Base-by-base conservation (phyloP, 2,888 invertebrate species). In the Melanargia galathea region DNA sequence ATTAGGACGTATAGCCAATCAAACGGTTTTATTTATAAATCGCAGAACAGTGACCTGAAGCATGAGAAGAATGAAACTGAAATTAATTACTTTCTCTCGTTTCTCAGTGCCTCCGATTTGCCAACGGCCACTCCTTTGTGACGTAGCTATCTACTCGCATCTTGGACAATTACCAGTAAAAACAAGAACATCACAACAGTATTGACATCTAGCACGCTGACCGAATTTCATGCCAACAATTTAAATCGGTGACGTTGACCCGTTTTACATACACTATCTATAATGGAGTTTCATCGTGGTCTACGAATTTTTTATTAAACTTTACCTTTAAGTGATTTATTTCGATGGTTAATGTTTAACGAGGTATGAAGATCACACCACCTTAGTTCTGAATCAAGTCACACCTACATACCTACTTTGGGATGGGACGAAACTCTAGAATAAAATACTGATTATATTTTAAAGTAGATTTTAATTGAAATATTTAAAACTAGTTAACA, bases 151-250 rank as follows among this genome's bases (percentile, higher is more conserved):
- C n/a, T n/a, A n/a, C n/a, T 13, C 35, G 6, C 13, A 76, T 82
- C 79, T 90, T 90, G 90, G 86, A 89, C 87, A 83, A 86, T 85
- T 83, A 87, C 90, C 85, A 90, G 84, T 81, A 81, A 86, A 89
- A 89, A 88, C 86, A 87, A 81, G 81, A 81, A 75, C 85, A 84
- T 79, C 78, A 79, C 80, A 79, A 80, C 80, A 74, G 81, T 84
- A 87, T 86, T 79, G 84, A 87, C 86, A 90, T 82, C 74, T 90
- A 84, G 90, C 81, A 83, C 90, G 79, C 81, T 83, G 83, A 82
- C 86, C 86, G 83, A 78, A 81, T 82, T 80, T 77, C 77, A 84
- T 87, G 89, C 88, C 90, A 90, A 87, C 83, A 78, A 78, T 79
- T 79, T 76, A 65, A 76, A 75, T 73, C 73, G 67, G 65, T 71